Evolutionary conservation across 2,113 vertebrate genomes (phyloP).

Genomic region (Noturus placidus): DNA sequence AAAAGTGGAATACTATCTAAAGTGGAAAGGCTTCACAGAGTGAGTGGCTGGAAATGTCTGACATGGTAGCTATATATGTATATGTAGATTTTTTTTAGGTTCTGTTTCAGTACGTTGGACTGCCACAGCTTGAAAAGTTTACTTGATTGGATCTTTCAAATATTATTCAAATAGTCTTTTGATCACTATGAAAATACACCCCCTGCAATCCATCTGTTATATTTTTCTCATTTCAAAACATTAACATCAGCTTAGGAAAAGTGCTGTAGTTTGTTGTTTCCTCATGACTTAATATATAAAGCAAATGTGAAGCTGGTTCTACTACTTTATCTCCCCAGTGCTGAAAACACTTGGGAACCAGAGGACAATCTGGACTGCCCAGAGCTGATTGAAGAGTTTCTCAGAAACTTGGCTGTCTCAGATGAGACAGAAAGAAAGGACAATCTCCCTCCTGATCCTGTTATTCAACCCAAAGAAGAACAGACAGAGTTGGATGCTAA

Average conservation of each 20-base stretch:
- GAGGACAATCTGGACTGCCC: conserved; percentile 98
- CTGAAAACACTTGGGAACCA: conserved; percentile 98
- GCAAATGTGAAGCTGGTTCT: background rate
- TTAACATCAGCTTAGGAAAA: background rate
- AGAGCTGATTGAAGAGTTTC: conserved; percentile 94
- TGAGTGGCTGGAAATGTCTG: conserved; percentile 70
- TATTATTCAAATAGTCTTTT: background rate
- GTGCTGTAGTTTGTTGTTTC: background rate
- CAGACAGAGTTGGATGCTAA: conserved; percentile 69
- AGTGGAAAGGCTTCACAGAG: conserved; percentile 99
- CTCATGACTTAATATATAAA: background rate
- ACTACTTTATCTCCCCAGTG: conserved; percentile 67
- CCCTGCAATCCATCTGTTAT: background rate
- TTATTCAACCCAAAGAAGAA: conserved; percentile 69
- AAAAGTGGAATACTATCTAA: conserved; percentile 95
- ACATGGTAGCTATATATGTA: conserved; percentile 1
- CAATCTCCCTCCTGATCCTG: conserved; percentile 1
- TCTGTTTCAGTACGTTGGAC: background rate
- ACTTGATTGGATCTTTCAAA: background rate
- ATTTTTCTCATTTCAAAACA: background rate
- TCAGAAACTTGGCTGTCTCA: conserved; percentile 82
- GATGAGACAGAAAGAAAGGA: conserved; percentile 66
- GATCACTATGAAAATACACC: background rate
- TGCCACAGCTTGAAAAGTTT: background rate
- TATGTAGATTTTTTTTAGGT: background rate